Conservation (phyloP, 2,113 vertebrate genomes). For the Calypte anna region DNA sequence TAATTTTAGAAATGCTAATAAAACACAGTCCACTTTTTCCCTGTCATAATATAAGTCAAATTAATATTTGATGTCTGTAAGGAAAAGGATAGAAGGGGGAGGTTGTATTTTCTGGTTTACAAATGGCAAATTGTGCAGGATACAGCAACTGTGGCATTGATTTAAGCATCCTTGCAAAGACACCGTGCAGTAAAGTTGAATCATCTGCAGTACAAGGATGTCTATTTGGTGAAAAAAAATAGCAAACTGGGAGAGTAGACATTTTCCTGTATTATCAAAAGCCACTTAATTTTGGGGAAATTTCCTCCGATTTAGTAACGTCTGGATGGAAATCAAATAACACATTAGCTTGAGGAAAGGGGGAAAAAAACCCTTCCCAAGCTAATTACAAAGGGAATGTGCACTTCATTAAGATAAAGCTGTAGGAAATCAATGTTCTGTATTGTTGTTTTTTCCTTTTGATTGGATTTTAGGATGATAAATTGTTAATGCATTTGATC, state of each 20-base stretch:
- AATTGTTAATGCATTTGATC: constrained; percentile 46
- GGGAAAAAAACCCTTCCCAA: neutral
- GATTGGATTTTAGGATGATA: constrained; percentile 53
- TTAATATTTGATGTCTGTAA: constrained; percentile 54
- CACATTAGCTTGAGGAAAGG: constrained; percentile 39
- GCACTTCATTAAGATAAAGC: constrained; percentile 74
- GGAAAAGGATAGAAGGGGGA: neutral
- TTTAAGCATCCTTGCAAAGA: neutral
- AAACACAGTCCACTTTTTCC: constrained; percentile 13
- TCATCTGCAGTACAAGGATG: constrained; percentile 48
- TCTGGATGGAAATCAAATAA: constrained; percentile 41
- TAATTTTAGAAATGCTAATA: constrained; percentile 59
- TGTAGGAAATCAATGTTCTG: constrained; percentile 62
- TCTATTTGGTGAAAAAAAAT: constrained; percentile 46
- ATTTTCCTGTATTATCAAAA: constrained; percentile 37
- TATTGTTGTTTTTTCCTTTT: constrained; percentile 64
- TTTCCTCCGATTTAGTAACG: constrained; percentile 38
- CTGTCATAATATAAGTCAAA: constrained; percentile 38
- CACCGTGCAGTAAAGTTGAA: constrained; percentile 58
- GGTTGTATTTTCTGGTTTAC: constrained; percentile 66
- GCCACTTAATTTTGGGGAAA: constrained; percentile 42
- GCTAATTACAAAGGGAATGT: constrained; percentile 68
- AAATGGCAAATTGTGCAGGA: constrained; percentile 47
- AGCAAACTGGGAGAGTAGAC: neutral
- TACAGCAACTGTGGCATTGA: constrained; percentile 40